Conservation (phyloP, 2,888 invertebrate genomes). For the Drosophila glabriapex region DNA sequence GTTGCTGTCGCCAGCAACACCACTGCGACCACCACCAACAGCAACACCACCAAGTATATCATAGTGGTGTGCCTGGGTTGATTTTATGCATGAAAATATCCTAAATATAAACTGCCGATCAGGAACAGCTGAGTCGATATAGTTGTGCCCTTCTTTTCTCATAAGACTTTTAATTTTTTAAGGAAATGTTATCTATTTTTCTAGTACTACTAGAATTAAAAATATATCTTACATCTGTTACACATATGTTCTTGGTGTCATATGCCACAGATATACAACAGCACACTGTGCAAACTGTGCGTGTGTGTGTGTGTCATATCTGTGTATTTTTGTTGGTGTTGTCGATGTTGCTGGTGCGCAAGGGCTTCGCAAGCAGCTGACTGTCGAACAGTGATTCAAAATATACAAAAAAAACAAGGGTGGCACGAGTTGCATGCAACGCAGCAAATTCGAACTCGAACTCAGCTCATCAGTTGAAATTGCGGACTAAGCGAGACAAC, state of each 20-base stretch:
- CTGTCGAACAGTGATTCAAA: slow-evolving; percentile 59
- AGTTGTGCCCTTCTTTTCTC: background rate
- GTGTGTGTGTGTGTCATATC: slow-evolving; percentile 4
- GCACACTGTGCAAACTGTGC: slow-evolving; percentile 33
- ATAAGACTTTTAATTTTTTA: background rate
- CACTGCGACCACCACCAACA: slow-evolving; percentile 23
- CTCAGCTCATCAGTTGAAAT: slow-evolving; percentile 46
- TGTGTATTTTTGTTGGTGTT: slow-evolving; percentile 30
- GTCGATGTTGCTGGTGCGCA: slow-evolving; percentile 14
- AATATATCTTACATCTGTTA: slow-evolving; percentile 1
- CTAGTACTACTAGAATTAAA: background rate
- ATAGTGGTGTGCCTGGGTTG: slow-evolving; percentile 33
- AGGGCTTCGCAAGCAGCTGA: slow-evolving; percentile 49
- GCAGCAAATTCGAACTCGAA: slow-evolving; percentile 20
- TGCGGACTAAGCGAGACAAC: slow-evolving; percentile 37
- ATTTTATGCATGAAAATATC: background rate
- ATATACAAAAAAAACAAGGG: slow-evolving; percentile 44
- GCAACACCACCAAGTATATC: slow-evolving; percentile 21
- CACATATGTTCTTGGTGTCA: slow-evolving; percentile 1
- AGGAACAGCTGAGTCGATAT: background rate
- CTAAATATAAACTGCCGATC: background rate
- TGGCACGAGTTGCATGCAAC: slow-evolving; percentile 21
- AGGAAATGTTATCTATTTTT: background rate
- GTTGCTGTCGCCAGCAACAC: slow-evolving; percentile 23
- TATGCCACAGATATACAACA: background rate